Percentiles rank a stretch among this genome's conserved stretches.
Evolutionary conservation across 1,140 invertebrate genomes (phyloP).

Genomic region (Macrocentrus cingulum): DNA sequence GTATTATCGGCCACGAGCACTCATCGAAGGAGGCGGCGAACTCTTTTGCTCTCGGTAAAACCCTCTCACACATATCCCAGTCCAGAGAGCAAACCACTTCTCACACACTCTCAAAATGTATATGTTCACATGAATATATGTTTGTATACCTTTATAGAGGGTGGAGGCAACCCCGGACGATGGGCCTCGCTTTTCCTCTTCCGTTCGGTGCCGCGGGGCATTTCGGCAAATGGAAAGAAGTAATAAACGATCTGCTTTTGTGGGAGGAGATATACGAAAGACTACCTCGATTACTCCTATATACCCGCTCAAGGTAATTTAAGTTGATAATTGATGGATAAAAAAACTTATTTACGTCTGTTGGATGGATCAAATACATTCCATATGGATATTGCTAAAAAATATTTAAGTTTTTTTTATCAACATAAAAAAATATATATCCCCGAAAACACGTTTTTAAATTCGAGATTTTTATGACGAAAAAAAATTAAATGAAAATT

Average conservation of each 20-base stretch:
- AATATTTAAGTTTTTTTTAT: too few species aligned
- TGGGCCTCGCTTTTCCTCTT: not conserved
- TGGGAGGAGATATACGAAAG: slow-evolving; percentile 5
- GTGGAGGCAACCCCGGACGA: slow-evolving; percentile 8
- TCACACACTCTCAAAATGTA: too few species aligned
- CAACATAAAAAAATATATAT: too few species aligned
- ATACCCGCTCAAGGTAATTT: slow-evolving; percentile 11
- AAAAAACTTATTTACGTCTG: not conserved
- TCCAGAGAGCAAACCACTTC: slow-evolving; percentile 15
- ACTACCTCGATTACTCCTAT: slow-evolving; percentile 4
- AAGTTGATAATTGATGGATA: slow-evolving; percentile 21
- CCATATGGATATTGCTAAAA: too few species aligned
- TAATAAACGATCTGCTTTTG: slow-evolving; percentile 31
- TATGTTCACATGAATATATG: too few species aligned
- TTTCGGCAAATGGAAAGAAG: slow-evolving; percentile 34
- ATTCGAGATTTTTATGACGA: too few species aligned
- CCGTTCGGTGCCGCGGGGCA: slow-evolving; percentile 10
- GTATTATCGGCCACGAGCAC: slow-evolving; percentile 24
- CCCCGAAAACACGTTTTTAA: too few species aligned
- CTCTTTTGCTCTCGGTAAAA: slow-evolving; percentile 23
- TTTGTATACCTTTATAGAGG: too few species aligned
- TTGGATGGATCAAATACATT: too few species aligned
- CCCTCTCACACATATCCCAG: slow-evolving; percentile 1
- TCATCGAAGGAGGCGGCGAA: slow-evolving; percentile 23
- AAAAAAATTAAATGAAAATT: too few species aligned